phyloP scores from a whole-genome alignment of 2,797 vertebrate genomes.

The Semaprochilodus insignis region DNA sequence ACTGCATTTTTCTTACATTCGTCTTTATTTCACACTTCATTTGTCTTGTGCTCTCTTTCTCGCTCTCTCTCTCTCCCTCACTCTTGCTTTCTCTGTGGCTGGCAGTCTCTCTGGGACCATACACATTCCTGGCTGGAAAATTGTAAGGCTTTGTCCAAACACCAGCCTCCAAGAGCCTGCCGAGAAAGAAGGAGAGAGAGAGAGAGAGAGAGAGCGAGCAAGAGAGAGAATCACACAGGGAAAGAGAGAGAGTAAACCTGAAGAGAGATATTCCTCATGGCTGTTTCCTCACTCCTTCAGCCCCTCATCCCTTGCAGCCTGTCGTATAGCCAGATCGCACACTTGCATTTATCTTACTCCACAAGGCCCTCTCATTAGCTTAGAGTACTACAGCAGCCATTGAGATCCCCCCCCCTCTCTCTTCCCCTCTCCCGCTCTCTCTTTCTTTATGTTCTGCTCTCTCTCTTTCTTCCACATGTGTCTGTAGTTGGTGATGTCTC shows the following conservation, averaged over 20 bases:
- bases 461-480: background rate
- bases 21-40: constrained; percentile 46
- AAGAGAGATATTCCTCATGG: constrained; percentile 73
- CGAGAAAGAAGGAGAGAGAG: constrained; percentile 76
- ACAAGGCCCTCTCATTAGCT: constrained; percentile 17
- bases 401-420: background rate
- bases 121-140: constrained; percentile 86
- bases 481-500: constrained; percentile 12
- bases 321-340: constrained; percentile 51
- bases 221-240: background rate
- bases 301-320: constrained; percentile 44
- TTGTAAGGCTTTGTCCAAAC: constrained; percentile 85
- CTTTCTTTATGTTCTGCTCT: background rate
- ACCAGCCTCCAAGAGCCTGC: constrained; percentile 83
- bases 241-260: constrained; percentile 35
- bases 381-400: constrained; percentile 21
- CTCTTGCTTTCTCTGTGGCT: constrained; percentile 69
- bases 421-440: background rate
- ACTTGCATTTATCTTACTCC: constrained; percentile 40
- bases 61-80: constrained; percentile 30
- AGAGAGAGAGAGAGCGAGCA: constrained; percentile 65
- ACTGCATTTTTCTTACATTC: constrained; percentile 35
- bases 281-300: constrained; percentile 69
- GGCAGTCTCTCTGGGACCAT: constrained; percentile 83
- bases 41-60: constrained; percentile 37